Percentiles rank a stretch among this genome's conserved stretches.
phyloP scores from a whole-genome alignment of 2,888 invertebrate genomes.

The Sericinus montela region DNA sequence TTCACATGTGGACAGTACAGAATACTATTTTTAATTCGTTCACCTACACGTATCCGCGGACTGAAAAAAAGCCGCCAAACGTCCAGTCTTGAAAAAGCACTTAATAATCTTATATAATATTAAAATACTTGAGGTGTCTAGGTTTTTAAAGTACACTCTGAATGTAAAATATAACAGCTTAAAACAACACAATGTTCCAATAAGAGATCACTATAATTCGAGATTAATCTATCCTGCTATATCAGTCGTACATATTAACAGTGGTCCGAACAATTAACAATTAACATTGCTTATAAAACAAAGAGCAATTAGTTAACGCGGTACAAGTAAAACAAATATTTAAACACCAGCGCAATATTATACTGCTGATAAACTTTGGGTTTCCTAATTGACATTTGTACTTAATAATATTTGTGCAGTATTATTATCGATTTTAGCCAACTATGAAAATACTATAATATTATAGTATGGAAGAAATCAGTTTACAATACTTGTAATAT shows the following conservation, averaged over 20 bases:
- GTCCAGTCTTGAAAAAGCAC: conserved; percentile 7
- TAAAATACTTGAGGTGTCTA: conserved; percentile 6
- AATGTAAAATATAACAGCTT: background rate
- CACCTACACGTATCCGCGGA: background rate
- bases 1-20: background rate
- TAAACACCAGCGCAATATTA: too few relatives aligned
- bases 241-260: conserved; percentile 1
- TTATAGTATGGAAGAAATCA: background rate
- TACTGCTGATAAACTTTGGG: too few relatives aligned
- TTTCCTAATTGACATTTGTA: too few relatives aligned
- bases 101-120: background rate
- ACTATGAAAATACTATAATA: background rate
- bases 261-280: conserved; percentile 6
- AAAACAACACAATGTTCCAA: conserved; percentile 1
- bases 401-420: too few relatives aligned
- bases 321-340: too few relatives aligned
- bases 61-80: background rate
- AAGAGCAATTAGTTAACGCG: background rate
- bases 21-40: conserved; percentile 3
- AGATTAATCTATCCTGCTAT: conserved; percentile 4
- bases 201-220: conserved; percentile 14
- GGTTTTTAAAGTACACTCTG: background rate
- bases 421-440: too few relatives aligned
- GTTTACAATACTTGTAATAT: background rate
- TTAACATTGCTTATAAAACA: conserved; percentile 10